Percentiles rank a stretch among this genome's conserved stretches.
phyloP scores from a whole-genome alignment of 2,888 invertebrate species.

The Cerceris rybyensis region DNA sequence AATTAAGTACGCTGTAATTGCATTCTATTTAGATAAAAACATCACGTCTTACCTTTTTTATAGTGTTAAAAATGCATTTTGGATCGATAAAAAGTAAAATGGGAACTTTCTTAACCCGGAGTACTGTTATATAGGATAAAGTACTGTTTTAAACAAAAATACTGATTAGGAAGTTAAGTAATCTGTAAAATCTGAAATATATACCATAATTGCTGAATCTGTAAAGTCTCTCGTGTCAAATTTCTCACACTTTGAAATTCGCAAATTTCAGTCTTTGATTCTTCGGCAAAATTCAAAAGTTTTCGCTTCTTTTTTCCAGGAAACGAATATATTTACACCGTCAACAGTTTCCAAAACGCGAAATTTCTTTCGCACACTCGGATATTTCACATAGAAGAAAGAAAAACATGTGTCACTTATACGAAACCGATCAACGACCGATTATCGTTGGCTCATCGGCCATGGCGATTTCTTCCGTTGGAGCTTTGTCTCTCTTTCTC shows the following conservation, averaged over 20 bases:
- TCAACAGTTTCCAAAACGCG: not conserved
- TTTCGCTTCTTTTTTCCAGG: not conserved
- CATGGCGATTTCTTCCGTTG: constrained; percentile 91
- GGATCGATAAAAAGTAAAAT: too few species aligned
- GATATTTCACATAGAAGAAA: not conserved
- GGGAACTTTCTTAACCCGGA: too few species aligned
- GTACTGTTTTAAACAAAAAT: not conserved
- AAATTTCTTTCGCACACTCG: not conserved
- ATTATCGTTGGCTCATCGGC: constrained; percentile 93
- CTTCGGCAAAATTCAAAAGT: not conserved
- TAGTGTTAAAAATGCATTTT: too few species aligned
- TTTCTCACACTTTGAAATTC: not conserved
- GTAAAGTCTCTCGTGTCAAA: not conserved
- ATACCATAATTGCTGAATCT: not conserved
- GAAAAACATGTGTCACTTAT: not conserved
- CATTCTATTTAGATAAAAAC: too few species aligned
- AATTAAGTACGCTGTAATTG: too few species aligned
- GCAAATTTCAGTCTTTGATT: not conserved
- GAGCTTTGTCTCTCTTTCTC: constrained; percentile 92
- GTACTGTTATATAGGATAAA: too few species aligned
- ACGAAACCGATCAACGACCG: constrained; percentile 71
- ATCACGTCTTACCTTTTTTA: too few species aligned
- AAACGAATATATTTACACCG: not conserved
- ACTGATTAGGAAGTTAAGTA: not conserved
- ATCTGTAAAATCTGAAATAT: not conserved